phyloP scores from a whole-genome alignment of 1,140 invertebrate species.

The Asbolus verrucosus region DNA sequence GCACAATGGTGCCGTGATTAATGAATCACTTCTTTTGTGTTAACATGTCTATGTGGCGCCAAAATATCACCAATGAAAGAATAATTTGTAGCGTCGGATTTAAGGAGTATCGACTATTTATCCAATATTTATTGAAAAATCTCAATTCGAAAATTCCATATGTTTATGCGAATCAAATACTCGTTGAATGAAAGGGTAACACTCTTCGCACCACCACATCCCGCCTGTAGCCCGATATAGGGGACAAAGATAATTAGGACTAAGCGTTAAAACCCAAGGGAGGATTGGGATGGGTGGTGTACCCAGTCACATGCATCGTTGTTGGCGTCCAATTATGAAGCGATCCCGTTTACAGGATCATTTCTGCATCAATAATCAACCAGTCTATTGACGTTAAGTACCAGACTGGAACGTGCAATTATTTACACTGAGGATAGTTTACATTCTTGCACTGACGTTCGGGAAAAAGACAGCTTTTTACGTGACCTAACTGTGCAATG shows the following conservation, averaged over 20 bases:
- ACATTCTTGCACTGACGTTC: conserved; percentile 22
- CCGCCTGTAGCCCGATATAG: too few relatives aligned
- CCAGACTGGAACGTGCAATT: conserved; percentile 31
- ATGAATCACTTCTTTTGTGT: conserved; percentile 29
- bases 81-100: too few relatives aligned
- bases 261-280: conserved; percentile 27
- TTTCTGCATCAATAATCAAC: conserved; percentile 37
- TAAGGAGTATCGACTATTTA: too few relatives aligned
- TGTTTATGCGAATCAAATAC: background rate
- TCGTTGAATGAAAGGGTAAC: background rate
- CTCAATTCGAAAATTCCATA: too few relatives aligned
- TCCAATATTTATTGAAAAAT: too few relatives aligned
- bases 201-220: too few relatives aligned
- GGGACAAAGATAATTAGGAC: conserved; percentile 17
- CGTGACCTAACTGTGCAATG: conserved; percentile 29
- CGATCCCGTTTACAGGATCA: conserved; percentile 36
- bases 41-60: conserved; percentile 27
- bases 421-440: conserved; percentile 34
- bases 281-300: conserved; percentile 26
- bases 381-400: conserved; percentile 26
- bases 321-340: conserved; percentile 38
- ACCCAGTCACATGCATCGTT: conserved; percentile 29
- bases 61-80: conserved; percentile 2
- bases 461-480: conserved; percentile 19
- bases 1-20: too few relatives aligned